Evolutionary conservation across 2,113 vertebrate genomes (phyloP), one percentile per base, ranked within the genome.

Genomic region (Larimichthys polyactis): DNA sequence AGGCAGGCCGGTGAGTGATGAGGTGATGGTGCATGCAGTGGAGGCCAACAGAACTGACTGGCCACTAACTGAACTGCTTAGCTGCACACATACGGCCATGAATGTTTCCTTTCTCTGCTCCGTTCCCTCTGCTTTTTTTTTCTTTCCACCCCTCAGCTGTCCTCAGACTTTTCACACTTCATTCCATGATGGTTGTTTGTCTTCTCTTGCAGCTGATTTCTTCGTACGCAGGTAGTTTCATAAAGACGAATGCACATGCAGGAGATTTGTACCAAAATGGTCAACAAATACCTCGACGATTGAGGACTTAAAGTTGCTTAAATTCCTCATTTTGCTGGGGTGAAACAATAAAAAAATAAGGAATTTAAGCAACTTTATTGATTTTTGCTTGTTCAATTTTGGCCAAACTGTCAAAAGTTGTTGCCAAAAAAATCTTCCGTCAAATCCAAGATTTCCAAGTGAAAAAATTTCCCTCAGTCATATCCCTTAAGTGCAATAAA

Each of bases 1-100:
- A 52, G 86, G 82, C 84, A 73, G 86, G 71, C 66, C 24, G 63
- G 19, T 92, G 91, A 93, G 66, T 89, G 91, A 94, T 93, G 93
- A 94, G 91, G 93, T 93, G 92, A 91, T 22, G 75, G 90, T 57
- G 86, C 84, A 63, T 19, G 74, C 62, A 54, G 86, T 65, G 71
- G 52, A 24, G 57, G 82, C 87, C 86, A 79, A 63, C 52, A 19
- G 59, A 29, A 14, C 75, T 14, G 49, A 83, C 71, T 44, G 78
- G 54, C 79, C 76, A 51, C 74, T 62, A 14, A 71, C 73, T 81
- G 64, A 78, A 48, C 77, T 62, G 71, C 79, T 24, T 24, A 72
- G 75, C 80, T 59, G 81, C 75, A 46, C 81, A 82, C 81, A 74
- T 15, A 60, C 24, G 15, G 59, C 44, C 57, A 83, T 87, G 89